These are phyloP conservation scores for Trachelus troglodyta DNA, from an alignment of 2,888 invertebrate genomes.

Conservation along the genomic window DNA sequence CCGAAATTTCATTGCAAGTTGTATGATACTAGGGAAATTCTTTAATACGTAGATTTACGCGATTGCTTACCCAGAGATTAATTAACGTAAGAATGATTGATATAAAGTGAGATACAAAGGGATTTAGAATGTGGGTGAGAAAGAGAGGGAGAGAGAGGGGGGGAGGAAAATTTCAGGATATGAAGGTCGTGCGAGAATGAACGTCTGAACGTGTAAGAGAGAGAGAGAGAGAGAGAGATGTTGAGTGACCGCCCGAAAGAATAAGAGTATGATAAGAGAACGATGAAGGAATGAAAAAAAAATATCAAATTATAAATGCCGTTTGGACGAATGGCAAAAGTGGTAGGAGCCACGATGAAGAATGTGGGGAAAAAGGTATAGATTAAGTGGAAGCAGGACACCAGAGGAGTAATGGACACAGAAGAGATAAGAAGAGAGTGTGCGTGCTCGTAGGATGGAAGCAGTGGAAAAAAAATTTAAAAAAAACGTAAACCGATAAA, in stretches of 20 bases:
- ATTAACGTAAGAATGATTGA: neutral
- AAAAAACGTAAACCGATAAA: conserved; percentile 27
- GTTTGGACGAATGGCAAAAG: neutral
- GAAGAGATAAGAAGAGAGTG: conserved; percentile 19
- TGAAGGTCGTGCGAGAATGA: conserved; percentile 16
- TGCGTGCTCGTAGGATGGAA: conserved; percentile 7
- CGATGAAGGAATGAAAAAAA: conserved; percentile 17
- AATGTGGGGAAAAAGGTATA: neutral
- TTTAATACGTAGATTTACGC: conserved; percentile 39
- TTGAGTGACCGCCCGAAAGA: conserved; percentile 31
- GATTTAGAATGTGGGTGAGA: neutral
- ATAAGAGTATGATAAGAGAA: conserved; percentile 25
- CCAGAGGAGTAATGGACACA: conserved; percentile 20
- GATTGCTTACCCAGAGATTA: neutral
- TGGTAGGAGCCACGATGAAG: neutral
- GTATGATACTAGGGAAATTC: conserved; percentile 61
- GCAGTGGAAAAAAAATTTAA: neutral
- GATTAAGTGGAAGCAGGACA: conserved; percentile 15
- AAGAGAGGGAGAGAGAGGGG: conserved; percentile 15
- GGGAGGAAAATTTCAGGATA: conserved; percentile 11
- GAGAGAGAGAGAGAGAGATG: conserved; percentile 12
- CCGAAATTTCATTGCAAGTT: conserved; percentile 23
- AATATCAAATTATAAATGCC: neutral
- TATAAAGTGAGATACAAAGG: neutral
- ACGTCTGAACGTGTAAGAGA: neutral